Base-by-base conservation (phyloP, 2,888 invertebrate species). In the Hylaea fasciaria region DNA sequence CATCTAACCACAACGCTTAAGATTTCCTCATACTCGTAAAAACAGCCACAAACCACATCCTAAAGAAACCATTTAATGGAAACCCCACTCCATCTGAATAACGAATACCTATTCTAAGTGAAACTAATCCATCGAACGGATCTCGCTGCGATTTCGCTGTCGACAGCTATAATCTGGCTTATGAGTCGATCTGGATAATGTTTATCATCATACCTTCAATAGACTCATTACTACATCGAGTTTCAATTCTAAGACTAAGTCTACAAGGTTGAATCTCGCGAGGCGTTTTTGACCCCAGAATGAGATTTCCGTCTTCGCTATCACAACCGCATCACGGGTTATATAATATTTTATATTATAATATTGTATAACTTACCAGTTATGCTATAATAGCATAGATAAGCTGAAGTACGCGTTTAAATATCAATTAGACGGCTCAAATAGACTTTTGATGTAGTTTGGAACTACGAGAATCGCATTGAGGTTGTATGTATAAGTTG, bases 181-280 rank as follows among this genome's bases (percentile, higher is more conserved):
- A 62, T 61, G 65, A 68, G 62, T 61, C 65, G 67, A 69, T 65
- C 71, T 55, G 64, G 64, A 47, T 76, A 73, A 76, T 69, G 73
- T 74, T 72, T 73, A 68, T 72, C 76, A 69, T 62, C 60, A 58
- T 62, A 60, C 58, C 35, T 50, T 35, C 49, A 50, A 32, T 22
- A 43, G 9, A 45, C 46, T 14, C 17, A 35, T 11, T 0, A 0
- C 16, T 46, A 39, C 11, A 16, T 39, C 40, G 14, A 35, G 52
- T 46, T 49, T 16, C 41, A 45, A 40, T 32, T 32, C 46, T 54
- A 46, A n/a, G 4, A 10, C 22, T 4, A 43, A 13, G 3, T 1
- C 0, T 1, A 1, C 56, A 66, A 45, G 49, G 62, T 49, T 58
- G 48, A 44, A 46, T 57, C n/a, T 64, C 8, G 39, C 11, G 7